Percentiles rank a stretch among this genome's conserved stretches.
Conservation (phyloP, 1,140 invertebrate species). For the Cardiocondyla obscurior region DNA sequence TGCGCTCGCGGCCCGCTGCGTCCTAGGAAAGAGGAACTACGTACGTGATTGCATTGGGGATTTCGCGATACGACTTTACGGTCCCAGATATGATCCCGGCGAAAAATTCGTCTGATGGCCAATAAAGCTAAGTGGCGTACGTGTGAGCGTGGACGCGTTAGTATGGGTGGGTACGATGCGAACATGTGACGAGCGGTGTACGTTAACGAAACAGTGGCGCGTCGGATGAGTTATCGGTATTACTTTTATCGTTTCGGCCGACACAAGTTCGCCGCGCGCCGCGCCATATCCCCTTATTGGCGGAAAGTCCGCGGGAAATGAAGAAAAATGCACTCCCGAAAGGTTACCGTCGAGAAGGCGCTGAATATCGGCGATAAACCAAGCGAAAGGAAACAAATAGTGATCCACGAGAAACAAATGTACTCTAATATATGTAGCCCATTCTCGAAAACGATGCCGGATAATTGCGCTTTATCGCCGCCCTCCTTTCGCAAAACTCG, state of each 20-base stretch:
- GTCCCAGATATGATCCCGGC: constrained; percentile 42
- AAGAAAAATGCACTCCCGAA: constrained; percentile 24
- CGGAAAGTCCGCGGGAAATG: constrained; percentile 15
- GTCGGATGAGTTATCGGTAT: constrained; percentile 49
- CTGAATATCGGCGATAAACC: not conserved
- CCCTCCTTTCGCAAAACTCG: not conserved
- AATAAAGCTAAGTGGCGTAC: constrained; percentile 31
- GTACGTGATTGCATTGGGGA: constrained; percentile 65
- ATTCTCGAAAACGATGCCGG: not conserved
- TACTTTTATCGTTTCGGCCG: constrained; percentile 48
- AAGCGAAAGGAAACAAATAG: not conserved
- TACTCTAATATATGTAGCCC: not conserved
- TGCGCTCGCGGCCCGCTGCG: constrained; percentile 61
- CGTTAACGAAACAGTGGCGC: constrained; percentile 44
- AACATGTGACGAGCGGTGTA: constrained; percentile 4
- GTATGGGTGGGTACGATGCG: not conserved
- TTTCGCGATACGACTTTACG: constrained; percentile 57
- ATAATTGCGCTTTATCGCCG: not conserved
- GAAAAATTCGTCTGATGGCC: constrained; percentile 44
- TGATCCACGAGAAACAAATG: not conserved
- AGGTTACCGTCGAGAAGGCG: constrained; percentile 10
- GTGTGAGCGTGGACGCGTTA: not conserved
- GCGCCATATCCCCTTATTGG: constrained; percentile 23
- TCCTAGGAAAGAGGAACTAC: constrained; percentile 46
- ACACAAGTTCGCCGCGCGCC: constrained; percentile 13